phyloP scores from a whole-genome alignment of 2,888 invertebrate species.

The Fragum whitleyi region DNA sequence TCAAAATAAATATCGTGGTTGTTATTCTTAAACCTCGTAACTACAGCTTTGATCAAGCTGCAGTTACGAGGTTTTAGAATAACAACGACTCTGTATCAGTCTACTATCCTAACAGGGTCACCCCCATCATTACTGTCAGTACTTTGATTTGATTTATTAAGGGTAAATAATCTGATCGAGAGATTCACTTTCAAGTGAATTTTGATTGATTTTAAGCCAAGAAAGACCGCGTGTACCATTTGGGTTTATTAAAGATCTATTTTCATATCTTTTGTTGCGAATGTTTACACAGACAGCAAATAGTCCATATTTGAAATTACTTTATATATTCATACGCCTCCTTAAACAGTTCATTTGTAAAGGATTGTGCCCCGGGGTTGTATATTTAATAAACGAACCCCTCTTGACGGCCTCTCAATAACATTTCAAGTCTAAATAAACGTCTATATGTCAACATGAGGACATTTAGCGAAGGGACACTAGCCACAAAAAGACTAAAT shows the following conservation, averaged over 20 bases:
- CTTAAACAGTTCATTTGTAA: slow-evolving; percentile 59
- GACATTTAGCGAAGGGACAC: slow-evolving; percentile 14
- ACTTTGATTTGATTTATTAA: no score
- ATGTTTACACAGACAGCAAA: slow-evolving; percentile 54
- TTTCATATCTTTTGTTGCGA: slow-evolving; percentile 46
- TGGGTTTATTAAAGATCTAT: slow-evolving; percentile 55
- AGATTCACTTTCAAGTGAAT: background rate
- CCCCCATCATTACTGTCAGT: no score
- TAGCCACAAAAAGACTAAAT: slow-evolving; percentile 37
- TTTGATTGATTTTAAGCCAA: slow-evolving; percentile 42
- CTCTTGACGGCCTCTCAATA: slow-evolving; percentile 42
- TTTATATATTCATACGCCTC: slow-evolving; percentile 62
- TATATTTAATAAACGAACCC: slow-evolving; percentile 50
- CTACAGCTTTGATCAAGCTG: no score
- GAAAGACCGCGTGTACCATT: slow-evolving; percentile 30
- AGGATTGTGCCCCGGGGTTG: slow-evolving; percentile 43
- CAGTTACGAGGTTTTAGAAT: no score
- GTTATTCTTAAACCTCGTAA: no score
- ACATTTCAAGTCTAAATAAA: slow-evolving; percentile 56
- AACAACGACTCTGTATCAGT: no score
- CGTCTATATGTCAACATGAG: slow-evolving; percentile 37
- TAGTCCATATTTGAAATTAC: slow-evolving; percentile 59
- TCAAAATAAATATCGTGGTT: no score
- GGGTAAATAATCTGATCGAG: no score
- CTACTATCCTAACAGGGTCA: no score